Evolutionary conservation across 2,888 invertebrate genomes (phyloP).

Genomic region (Hypena proboscidalis): DNA sequence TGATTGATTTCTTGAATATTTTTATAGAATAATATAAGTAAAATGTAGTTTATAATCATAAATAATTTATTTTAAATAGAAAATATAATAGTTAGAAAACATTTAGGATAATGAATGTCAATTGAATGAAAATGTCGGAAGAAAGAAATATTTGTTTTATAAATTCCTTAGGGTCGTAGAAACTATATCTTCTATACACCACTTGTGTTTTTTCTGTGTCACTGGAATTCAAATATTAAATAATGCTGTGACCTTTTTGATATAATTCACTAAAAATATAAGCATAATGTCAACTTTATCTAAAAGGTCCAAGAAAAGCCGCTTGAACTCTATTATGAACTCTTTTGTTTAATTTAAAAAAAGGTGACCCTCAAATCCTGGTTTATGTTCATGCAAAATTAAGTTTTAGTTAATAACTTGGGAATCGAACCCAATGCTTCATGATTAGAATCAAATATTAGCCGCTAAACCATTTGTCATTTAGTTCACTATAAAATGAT

Average conservation of each 20-base stretch:
- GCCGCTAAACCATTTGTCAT: too few species aligned
- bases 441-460: too few species aligned
- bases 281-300: too few species aligned
- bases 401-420: too few species aligned
- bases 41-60: slow-evolving; percentile 3
- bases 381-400: too few species aligned
- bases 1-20: slow-evolving; percentile 1
- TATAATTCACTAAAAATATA: too few species aligned
- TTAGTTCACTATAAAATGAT: too few species aligned
- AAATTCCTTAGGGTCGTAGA: slow-evolving; percentile 30
- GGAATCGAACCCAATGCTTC: slow-evolving; percentile 7
- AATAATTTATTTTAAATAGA: slow-evolving; percentile 9
- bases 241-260: slow-evolving; percentile 1
- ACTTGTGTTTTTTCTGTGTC: slow-evolving; percentile 35
- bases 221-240: slow-evolving; percentile 51
- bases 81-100: slow-evolving; percentile 20
- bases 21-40: background rate
- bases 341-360: too few species aligned
- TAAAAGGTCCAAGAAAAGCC: too few species aligned
- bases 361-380: too few species aligned
- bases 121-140: slow-evolving; percentile 48
- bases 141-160: slow-evolving; percentile 46
- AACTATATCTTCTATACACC: slow-evolving; percentile 48
- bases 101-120: slow-evolving; percentile 53
- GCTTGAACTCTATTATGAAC: too few species aligned